Evolutionary conservation across 1,140 invertebrate species (phyloP).

Genomic region (Drosophila varians): DNA sequence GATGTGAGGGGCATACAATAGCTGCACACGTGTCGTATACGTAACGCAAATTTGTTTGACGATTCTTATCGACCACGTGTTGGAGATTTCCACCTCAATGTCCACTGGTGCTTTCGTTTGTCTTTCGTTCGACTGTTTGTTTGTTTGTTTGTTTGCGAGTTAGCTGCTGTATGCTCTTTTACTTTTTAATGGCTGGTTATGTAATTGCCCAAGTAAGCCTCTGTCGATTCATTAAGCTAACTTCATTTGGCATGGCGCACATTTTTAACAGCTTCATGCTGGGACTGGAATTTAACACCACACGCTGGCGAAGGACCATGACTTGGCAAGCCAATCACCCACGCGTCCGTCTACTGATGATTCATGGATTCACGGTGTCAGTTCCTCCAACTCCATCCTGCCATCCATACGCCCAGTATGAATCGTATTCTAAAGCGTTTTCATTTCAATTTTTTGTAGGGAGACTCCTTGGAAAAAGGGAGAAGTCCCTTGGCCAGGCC

Average conservation of each 20-base stretch:
- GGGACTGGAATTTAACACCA: slow-evolving; percentile 20
- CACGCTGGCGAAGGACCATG: slow-evolving; percentile 2
- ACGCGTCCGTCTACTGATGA: slow-evolving; percentile 52
- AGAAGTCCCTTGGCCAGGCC: too few relatives aligned
- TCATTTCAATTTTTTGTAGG: too few relatives aligned
- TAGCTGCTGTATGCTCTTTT: slow-evolving; percentile 1
- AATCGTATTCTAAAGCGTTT: too few relatives aligned
- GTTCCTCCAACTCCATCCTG: slow-evolving; percentile 20
- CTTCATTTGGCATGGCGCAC: slow-evolving; percentile 75
- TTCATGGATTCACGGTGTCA: slow-evolving; percentile 64
- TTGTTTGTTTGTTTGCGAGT: slow-evolving; percentile 6
- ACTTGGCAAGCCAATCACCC: slow-evolving; percentile 46
- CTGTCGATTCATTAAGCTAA: slow-evolving; percentile 66
- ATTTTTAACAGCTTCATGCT: slow-evolving; percentile 76
- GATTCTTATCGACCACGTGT: slow-evolving; percentile 79
- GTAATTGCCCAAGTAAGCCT: slow-evolving; percentile 50
- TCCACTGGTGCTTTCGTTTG: neutral
- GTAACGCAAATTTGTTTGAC: slow-evolving; percentile 74
- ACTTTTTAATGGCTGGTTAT: slow-evolving; percentile 41
- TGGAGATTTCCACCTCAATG: slow-evolving; percentile 13
- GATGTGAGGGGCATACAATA: slow-evolving; percentile 34
- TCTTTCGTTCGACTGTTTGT: slow-evolving; percentile 17
- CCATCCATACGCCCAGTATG: neutral
- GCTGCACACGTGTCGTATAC: slow-evolving; percentile 79
- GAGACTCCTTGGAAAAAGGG: too few relatives aligned